phyloP scores from a whole-genome alignment of 2,888 invertebrate genomes.

The Euplexia lucipara region DNA sequence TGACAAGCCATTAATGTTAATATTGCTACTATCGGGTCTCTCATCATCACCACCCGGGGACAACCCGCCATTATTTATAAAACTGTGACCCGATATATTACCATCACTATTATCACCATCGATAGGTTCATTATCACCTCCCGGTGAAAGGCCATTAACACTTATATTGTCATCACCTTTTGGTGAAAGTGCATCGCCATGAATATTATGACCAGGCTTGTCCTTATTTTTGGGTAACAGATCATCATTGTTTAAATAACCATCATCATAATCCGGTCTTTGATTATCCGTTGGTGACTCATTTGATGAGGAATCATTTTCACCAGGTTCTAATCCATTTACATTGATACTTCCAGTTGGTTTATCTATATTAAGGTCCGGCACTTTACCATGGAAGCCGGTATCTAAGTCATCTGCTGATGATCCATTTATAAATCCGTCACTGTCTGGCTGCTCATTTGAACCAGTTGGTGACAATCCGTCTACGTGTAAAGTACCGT shows the following conservation, averaged over 20 bases:
- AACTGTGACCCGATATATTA: neutral
- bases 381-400: neutral
- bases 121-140: conserved; percentile 1
- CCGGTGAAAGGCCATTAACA: conserved; percentile 12
- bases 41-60: conserved; percentile 25
- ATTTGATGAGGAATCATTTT: neutral
- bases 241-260: conserved; percentile 24
- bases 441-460: neutral
- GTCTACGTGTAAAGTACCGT: conserved; percentile 3
- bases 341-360: neutral
- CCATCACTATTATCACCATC: neutral
- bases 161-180: conserved; percentile 2
- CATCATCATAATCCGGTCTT: conserved; percentile 4
- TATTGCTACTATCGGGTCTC: conserved; percentile 11
- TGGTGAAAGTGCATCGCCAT: neutral
- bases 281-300: neutral
- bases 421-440: neutral
- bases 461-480: neutral
- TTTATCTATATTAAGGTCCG: neutral
- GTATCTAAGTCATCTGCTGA: neutral
- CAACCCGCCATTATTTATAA: conserved; percentile 27
- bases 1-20: conserved; percentile 41
- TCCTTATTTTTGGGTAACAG: neutral
- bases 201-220: neutral
- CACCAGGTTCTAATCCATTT: conserved; percentile 22